Percentiles rank a stretch among this genome's conserved stretches.
Evolutionary conservation across 2,113 vertebrate species (phyloP).

Genomic region (Calyptommatus sinebrachiatus): DNA sequence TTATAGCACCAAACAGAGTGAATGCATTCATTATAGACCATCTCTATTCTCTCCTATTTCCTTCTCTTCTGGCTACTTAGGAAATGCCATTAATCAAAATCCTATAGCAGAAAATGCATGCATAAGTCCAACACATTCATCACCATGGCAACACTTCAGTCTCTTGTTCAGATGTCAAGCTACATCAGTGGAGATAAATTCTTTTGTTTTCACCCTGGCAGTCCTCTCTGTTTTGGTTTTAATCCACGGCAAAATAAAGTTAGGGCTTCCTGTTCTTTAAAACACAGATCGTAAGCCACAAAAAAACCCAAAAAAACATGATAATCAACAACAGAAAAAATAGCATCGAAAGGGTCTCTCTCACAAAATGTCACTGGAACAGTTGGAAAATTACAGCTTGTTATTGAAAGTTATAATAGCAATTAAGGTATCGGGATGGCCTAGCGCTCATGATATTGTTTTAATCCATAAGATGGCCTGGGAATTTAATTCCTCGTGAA

Average conservation of each 20-base stretch:
- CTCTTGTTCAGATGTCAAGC: conserved; percentile 99
- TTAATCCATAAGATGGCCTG: conserved; percentile 44
- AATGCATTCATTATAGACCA: conserved; percentile 42
- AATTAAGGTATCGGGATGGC: conserved; percentile 49
- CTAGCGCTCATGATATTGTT: conserved; percentile 46
- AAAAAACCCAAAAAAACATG: background rate
- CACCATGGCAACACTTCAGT: conserved; percentile 98
- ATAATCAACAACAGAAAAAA: conserved; percentile 38
- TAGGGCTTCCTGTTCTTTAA: conserved; percentile 66
- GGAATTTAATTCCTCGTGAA: conserved; percentile 57
- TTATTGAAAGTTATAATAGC: conserved; percentile 45
- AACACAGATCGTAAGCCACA: conserved; percentile 65
- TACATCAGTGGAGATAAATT: conserved; percentile 95
- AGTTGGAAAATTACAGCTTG: conserved; percentile 54
- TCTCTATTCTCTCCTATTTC: conserved; percentile 63
- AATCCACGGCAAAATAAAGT: conserved; percentile 80
- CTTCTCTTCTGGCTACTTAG: conserved; percentile 76
- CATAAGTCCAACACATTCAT: conserved; percentile 99
- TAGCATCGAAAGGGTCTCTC: conserved; percentile 35
- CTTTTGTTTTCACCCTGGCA: conserved; percentile 94
- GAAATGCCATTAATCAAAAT: conserved; percentile 89
- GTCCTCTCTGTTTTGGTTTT: conserved; percentile 82
- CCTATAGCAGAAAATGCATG: conserved; percentile 94
- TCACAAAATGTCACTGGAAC: conserved; percentile 31
- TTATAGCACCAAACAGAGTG: conserved; percentile 32